Evolutionary conservation across 1,140 invertebrate genomes (phyloP).

Genomic region (Drosophila pruinosa): DNA sequence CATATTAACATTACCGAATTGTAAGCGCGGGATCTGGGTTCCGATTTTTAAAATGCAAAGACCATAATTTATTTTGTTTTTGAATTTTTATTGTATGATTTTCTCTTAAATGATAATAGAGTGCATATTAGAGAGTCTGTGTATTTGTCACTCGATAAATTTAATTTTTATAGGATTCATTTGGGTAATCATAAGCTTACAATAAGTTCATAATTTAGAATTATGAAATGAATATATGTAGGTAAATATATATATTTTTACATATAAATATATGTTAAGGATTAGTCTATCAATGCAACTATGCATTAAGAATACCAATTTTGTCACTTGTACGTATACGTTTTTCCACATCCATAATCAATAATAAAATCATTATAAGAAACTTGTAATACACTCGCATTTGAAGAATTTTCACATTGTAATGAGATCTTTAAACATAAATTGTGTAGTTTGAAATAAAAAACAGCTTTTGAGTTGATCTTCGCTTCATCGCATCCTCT

Average conservation of each 20-base stretch:
- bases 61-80: not conserved
- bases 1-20: not conserved
- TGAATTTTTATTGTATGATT: constrained; percentile 38
- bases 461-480: constrained; percentile 70
- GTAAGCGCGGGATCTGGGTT: not conserved
- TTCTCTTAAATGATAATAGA: constrained; percentile 37
- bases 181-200: constrained; percentile 48
- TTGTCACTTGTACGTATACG: constrained; percentile 79
- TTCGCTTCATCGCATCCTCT: constrained; percentile 11
- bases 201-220: constrained; percentile 60
- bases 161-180: constrained; percentile 52
- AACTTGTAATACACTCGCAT: constrained; percentile 78
- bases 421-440: constrained; percentile 77
- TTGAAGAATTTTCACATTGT: constrained; percentile 77
- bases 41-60: not conserved
- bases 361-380: constrained; percentile 72
- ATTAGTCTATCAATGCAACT: constrained; percentile 59
- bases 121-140: constrained; percentile 43
- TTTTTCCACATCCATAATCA: constrained; percentile 62
- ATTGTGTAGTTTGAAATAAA: constrained; percentile 70
- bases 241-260: constrained; percentile 17
- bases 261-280: constrained; percentile 57
- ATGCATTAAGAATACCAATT: constrained; percentile 71
- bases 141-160: constrained; percentile 31
- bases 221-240: constrained; percentile 51